Evolutionary conservation across 2,113 vertebrate genomes (phyloP).

Genomic region (Lampris incognitus): DNA sequence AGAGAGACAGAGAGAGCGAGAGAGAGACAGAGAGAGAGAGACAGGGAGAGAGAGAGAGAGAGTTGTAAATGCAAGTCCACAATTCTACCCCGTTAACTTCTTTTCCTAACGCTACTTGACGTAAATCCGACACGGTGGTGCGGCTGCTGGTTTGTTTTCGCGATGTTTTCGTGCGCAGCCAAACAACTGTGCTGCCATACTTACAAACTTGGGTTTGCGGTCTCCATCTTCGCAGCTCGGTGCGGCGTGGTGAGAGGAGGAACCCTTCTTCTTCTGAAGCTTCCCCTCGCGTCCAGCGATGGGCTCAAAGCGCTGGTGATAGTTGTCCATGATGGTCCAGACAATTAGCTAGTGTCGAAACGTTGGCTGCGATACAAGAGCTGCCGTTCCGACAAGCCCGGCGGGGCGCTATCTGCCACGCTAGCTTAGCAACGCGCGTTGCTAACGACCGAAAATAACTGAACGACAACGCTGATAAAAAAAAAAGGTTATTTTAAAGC

Average conservation of each 20-base stretch:
- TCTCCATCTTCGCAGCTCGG: constrained; percentile 76
- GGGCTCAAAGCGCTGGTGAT: constrained; percentile 64
- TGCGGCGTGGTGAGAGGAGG: constrained; percentile 22
- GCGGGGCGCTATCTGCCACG: neutral
- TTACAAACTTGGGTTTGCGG: constrained; percentile 83
- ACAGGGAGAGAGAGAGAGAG: too few species aligned
- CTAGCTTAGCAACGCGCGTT: neutral
- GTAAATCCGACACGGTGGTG: too few species aligned
- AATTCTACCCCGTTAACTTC: too few species aligned
- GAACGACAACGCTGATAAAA: neutral
- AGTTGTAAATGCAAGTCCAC: too few species aligned
- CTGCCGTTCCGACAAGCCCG: neutral
- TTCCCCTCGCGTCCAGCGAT: constrained; percentile 71
- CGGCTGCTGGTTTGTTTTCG: too few species aligned
- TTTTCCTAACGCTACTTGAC: too few species aligned
- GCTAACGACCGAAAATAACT: neutral
- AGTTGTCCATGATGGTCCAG: constrained; percentile 72
- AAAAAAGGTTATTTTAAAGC: neutral
- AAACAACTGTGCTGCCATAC: constrained; percentile 44
- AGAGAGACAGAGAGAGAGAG: too few species aligned
- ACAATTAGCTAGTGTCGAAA: neutral
- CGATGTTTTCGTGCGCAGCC: too few species aligned
- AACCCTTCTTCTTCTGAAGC: constrained; percentile 76
- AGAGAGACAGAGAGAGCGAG: too few species aligned
- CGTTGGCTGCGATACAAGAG: neutral